Evolutionary conservation across 2,888 invertebrate species (phyloP), one percentile per base, ranked within the genome.

Genomic region (Drosophila gaucha): DNA sequence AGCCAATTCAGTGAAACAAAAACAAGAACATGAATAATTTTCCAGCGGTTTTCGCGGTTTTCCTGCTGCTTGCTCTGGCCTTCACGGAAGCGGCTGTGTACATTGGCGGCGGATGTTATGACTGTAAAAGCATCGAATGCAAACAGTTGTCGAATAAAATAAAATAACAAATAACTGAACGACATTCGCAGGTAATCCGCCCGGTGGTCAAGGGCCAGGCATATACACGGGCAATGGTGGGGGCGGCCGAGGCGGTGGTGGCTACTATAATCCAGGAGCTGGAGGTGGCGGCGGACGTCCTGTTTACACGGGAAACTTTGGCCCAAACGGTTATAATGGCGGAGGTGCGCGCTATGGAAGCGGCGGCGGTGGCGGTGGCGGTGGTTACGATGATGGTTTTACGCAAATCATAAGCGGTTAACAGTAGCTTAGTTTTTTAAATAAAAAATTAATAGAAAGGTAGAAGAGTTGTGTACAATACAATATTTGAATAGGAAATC

Each of bases 31-130:
- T 83, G 82, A 55, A 60, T 43, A 62, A 73, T 38, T 62, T 70
- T 18, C 38, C 68, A 46, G 50, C 35, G 63, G 49, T 22, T 50
- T 44, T 85, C 20, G 78, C 49, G 59, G 46, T 70, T 70, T 30
- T 78, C 31, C 62, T 75, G 26, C 18, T 85, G 8, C 31, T 67
- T 43, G 41, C 59, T 10, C 33, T 83, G 55, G 65, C 82, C 8
- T 33, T 87, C 30, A 22, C 86, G 5, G 47, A 83, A 56, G 82
- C 87, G 3, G 87, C 85, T 41, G 82, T 83, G 8, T 83, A 83
- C 31, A 83, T 83, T 33, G 82, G 85, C 33, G 82, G 82, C 47
- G 87, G 87, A 35, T 83, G 82, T 66, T 85, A 87, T 57, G 76
- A 87, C 67, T 83, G 82, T 83, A 69, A 87, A 82, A 35, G 26